Percentiles rank a stretch among this genome's conserved stretches.
Conservation (phyloP, 2,113 vertebrate species). For the Pyrgilauda ruficollis region DNA sequence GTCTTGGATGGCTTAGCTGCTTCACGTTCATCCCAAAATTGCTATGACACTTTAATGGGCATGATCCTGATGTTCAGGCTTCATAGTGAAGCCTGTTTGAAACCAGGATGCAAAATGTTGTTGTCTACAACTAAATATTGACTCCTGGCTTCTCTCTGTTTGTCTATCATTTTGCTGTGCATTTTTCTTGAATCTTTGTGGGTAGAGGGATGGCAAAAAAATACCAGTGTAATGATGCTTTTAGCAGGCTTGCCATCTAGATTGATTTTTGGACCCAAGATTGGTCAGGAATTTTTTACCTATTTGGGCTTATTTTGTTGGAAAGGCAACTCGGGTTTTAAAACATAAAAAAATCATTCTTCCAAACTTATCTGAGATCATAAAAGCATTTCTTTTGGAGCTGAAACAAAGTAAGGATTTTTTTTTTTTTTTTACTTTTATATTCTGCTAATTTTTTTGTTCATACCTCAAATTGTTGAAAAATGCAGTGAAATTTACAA, state of each 20-base stretch:
- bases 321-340: background rate
- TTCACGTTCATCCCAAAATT: background rate
- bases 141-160: background rate
- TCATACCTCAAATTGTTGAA: background rate
- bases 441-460: background rate
- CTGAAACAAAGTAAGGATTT: background rate
- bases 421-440: background rate
- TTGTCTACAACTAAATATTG: background rate
- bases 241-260: background rate
- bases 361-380: background rate
- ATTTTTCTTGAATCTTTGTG: background rate
- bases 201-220: background rate
- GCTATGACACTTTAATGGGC: background rate
- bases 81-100: background rate
- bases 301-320: background rate
- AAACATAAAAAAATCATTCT: background rate
- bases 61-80: background rate
- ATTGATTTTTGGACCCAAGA: background rate
- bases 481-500: background rate
- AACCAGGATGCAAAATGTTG: background rate
- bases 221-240: background rate
- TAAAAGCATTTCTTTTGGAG: background rate
- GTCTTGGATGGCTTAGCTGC: background rate
- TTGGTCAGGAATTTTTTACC: background rate
- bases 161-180: accelerated